These are phyloP conservation scores for Xerus rutilus DNA, from an alignment of 2,797 vertebrate genomes.

Conservation along the genomic window DNA sequence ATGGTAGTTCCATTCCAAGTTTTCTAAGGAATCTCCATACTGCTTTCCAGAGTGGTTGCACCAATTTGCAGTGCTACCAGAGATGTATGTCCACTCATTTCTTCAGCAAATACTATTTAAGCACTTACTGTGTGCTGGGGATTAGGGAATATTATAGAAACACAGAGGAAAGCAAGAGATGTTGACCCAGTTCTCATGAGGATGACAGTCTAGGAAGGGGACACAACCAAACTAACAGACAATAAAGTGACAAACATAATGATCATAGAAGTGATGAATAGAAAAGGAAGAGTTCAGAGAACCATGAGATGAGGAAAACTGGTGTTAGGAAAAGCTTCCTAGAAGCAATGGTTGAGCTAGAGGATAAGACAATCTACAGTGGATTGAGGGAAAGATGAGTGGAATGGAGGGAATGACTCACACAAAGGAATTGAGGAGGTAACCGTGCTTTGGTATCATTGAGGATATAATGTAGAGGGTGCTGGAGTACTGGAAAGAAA, in stretches of 20 bases:
- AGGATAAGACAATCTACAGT: background rate
- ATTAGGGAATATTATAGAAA: background rate
- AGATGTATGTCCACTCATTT: background rate
- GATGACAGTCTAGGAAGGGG: background rate
- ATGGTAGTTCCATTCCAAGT: too few species aligned
- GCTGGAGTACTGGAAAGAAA: background rate
- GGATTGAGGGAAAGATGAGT: background rate
- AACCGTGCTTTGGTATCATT: background rate
- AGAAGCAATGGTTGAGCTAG: background rate
- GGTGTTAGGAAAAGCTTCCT: background rate
- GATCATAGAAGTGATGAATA: background rate
- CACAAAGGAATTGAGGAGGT: background rate
- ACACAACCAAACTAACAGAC: background rate
- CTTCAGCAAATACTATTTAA: conserved; percentile 28
- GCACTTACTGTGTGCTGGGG: background rate
- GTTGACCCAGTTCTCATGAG: background rate
- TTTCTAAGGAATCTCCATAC: too few species aligned
- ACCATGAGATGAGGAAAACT: background rate
- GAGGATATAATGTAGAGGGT: background rate
- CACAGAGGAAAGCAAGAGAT: background rate
- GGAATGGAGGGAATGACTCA: background rate
- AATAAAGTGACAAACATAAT: background rate
- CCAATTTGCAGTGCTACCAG: too few species aligned
- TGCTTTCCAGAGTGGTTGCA: too few species aligned
- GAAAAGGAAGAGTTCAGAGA: background rate